Evolutionary conservation across 1,140 invertebrate species (phyloP).

Genomic region (Streblospio benedicti): DNA sequence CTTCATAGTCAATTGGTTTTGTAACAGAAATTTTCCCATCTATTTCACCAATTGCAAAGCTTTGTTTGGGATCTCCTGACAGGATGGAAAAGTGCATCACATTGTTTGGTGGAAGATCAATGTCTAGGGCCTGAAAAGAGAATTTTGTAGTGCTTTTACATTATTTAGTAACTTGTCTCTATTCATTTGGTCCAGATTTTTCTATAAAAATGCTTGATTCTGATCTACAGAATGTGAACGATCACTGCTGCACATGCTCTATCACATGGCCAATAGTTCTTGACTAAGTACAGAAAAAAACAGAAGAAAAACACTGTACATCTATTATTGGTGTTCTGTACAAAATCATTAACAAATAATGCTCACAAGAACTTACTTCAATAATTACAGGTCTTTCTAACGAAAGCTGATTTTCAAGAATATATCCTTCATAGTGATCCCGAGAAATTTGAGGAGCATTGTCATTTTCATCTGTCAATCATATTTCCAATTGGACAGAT

Average conservation of each 20-base stretch:
- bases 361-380: too few species aligned
- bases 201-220: too few species aligned
- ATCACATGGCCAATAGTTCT: too few species aligned
- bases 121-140: constrained; percentile 33
- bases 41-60: constrained; percentile 71
- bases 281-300: too few species aligned
- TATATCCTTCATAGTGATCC: constrained; percentile 69
- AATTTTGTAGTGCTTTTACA: too few species aligned
- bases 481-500: constrained; percentile 16
- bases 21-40: constrained; percentile 62
- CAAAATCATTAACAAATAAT: too few species aligned
- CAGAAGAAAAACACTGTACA: too few species aligned
- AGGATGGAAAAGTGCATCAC: constrained; percentile 73
- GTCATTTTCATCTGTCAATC: constrained; percentile 25
- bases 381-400: constrained; percentile 69
- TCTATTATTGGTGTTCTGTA: too few species aligned
- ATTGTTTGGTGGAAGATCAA: constrained; percentile 65
- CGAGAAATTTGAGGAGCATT: constrained; percentile 45
- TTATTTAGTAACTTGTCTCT: too few species aligned
- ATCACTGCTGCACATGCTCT: too few species aligned
- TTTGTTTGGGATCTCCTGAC: constrained; percentile 59
- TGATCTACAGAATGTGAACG: too few species aligned
- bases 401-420: constrained; percentile 68
- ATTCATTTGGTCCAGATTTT: too few species aligned
- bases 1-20: constrained; percentile 70